phyloP scores from a whole-genome alignment of 2,797 vertebrate species.

The Falco concolor region DNA sequence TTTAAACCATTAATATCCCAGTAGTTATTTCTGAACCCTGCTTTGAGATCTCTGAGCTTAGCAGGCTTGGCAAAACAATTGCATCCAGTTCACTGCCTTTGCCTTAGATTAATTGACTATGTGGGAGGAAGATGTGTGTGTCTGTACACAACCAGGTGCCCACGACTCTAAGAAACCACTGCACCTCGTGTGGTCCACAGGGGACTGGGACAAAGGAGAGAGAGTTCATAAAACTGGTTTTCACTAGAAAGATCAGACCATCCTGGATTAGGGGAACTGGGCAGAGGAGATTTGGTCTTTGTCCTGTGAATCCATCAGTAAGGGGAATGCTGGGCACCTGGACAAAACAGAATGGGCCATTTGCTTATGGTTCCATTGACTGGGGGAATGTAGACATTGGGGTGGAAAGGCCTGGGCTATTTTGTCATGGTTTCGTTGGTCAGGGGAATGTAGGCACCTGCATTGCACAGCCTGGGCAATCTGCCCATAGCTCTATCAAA shows the following conservation, averaged over 20 bases:
- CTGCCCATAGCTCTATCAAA: constrained; percentile 14
- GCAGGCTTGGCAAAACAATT: not conserved
- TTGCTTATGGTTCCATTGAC: constrained; percentile 51
- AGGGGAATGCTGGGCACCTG: constrained; percentile 31
- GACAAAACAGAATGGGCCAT: constrained; percentile 10
- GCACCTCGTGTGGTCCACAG: not conserved
- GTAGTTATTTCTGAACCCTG: not conserved
- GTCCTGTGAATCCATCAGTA: not conserved
- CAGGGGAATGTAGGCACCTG: constrained; percentile 59
- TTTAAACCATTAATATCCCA: not conserved
- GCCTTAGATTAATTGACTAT: not conserved
- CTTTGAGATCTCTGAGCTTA: not conserved
- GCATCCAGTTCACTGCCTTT: not conserved
- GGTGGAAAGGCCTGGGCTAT: constrained; percentile 2
- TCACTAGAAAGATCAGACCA: not conserved
- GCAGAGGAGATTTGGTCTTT: constrained; percentile 9
- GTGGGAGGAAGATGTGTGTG: not conserved
- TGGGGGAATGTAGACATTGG: constrained; percentile 40
- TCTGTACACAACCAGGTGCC: not conserved
- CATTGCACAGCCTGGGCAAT: constrained; percentile 22
- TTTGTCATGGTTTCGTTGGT: constrained; percentile 54
- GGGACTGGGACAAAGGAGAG: not conserved
- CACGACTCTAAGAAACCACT: not conserved
- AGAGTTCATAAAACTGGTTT: not conserved
- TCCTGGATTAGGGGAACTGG: not conserved